A percentile compares a stretch with the other conserved stretches of the same genome.
Conservation (phyloP, 2,888 invertebrate genomes). For the Epinotia ramella region DNA sequence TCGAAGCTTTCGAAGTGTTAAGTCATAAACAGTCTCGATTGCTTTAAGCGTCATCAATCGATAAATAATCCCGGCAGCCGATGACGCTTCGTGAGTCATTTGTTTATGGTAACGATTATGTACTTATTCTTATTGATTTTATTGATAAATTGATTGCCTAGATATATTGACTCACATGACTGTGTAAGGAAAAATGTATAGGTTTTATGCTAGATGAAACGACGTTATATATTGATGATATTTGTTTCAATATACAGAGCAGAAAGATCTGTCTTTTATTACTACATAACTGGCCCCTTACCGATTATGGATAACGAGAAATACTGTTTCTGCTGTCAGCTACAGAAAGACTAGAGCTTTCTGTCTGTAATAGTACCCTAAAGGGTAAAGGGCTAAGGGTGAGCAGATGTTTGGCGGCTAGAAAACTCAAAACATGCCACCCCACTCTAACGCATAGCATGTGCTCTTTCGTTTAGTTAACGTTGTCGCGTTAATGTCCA, state of each 20-base stretch:
- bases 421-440: no score
- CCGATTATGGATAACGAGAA: no score
- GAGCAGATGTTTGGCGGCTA: no score
- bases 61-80: constrained; percentile 30
- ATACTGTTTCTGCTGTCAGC: no score
- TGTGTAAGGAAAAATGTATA: not conserved
- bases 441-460: no score
- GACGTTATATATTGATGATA: not conserved
- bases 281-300: not conserved
- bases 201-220: not conserved
- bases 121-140: constrained; percentile 10
- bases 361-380: no score
- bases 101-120: constrained; percentile 28
- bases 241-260: not conserved
- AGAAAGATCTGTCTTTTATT: not conserved
- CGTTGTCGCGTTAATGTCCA: no score
- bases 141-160: no score
- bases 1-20: constrained; percentile 30
- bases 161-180: not conserved
- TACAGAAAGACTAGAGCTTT: no score
- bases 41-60: constrained; percentile 18
- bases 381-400: no score
- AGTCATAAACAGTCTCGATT: constrained; percentile 20
- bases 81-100: constrained; percentile 33
- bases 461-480: no score